Conservation (phyloP, 2,797 vertebrate genomes). For the Protosalanx chinensis region DNA sequence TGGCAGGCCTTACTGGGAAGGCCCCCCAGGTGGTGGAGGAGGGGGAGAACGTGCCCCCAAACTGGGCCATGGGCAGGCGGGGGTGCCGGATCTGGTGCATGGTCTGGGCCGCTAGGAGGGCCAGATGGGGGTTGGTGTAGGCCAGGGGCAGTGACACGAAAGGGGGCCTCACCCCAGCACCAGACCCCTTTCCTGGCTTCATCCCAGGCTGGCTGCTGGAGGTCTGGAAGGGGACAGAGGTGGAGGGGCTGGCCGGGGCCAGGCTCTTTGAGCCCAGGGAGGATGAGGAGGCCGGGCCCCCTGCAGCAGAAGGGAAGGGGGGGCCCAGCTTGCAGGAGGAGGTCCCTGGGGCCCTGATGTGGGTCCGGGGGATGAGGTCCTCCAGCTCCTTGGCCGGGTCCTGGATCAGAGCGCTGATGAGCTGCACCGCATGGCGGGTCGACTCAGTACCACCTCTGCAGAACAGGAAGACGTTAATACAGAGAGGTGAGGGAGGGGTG, state of each 20-base stretch:
- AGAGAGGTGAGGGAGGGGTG: no score
- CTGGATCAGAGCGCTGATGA: constrained; percentile 88
- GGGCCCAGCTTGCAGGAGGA: constrained; percentile 75
- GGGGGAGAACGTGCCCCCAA: constrained; percentile 83
- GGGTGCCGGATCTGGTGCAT: constrained; percentile 89
- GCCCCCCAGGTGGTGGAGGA: constrained; percentile 87
- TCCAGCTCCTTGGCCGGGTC: constrained; percentile 89
- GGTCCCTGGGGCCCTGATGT: constrained; percentile 78
- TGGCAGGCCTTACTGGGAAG: constrained; percentile 89
- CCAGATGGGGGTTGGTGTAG: constrained; percentile 86
- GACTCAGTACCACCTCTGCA: constrained; percentile 85
- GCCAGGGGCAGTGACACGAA: constrained; percentile 85
- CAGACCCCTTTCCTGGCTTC: constrained; percentile 79
- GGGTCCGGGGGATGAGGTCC: constrained; percentile 87
- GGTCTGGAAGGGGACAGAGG: constrained; percentile 76
- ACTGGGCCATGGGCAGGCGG: constrained; percentile 85
- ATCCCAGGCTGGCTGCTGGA: constrained; percentile 49
- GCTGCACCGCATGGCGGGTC: constrained; percentile 84
- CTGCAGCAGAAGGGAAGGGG: constrained; percentile 79
- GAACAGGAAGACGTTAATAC: neutral
- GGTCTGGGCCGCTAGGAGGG: constrained; percentile 84
- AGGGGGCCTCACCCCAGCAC: constrained; percentile 80
- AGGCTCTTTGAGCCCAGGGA: constrained; percentile 73
- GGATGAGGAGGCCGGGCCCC: constrained; percentile 70
- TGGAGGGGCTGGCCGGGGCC: constrained; percentile 75